These are phyloP conservation scores for Eriocheir sinensis DNA, from an alignment of 1,140 invertebrate species.

Conservation along the genomic window DNA sequence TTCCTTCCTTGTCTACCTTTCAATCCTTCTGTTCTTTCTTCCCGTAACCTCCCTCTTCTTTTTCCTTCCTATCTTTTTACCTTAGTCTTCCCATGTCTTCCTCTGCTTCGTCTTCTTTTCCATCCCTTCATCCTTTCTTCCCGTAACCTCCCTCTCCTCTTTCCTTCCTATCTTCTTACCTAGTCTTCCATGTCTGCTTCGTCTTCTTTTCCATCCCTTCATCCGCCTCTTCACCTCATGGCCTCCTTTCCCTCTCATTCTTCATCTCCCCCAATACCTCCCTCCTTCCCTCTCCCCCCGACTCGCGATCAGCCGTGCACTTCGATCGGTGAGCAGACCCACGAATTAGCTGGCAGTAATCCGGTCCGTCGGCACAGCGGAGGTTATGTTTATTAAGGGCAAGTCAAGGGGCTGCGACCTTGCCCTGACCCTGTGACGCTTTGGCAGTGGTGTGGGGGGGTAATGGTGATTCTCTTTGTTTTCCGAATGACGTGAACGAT, in stretches of 20 bases:
- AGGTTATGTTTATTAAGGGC: slow-evolving; percentile 4
- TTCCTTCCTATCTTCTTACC: background rate
- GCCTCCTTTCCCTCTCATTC: background rate
- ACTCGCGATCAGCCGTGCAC: background rate
- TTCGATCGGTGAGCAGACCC: background rate
- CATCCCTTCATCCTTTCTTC: no score
- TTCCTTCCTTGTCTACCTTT: no score
- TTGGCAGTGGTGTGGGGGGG: background rate
- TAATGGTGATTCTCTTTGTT: background rate
- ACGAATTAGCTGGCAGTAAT: background rate
- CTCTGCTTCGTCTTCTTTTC: no score
- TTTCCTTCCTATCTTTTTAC: no score
- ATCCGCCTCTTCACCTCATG: background rate
- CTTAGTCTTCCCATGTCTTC: no score
- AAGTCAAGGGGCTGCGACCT: background rate
- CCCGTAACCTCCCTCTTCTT: no score
- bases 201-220: background rate
- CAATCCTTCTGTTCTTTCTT: no score
- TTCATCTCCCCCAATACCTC: background rate
- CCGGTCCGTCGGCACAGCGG: background rate
- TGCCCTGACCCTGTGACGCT: background rate
- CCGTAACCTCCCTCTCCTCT: no score
- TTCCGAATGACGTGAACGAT: background rate
- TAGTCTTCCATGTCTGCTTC: background rate
- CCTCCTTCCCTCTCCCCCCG: background rate